These are phyloP conservation scores for Aurelia sp. DNA, from an alignment of 30 jellyfish, hydroid and myxozoan genomes.

Conservation along the genomic window DNA sequence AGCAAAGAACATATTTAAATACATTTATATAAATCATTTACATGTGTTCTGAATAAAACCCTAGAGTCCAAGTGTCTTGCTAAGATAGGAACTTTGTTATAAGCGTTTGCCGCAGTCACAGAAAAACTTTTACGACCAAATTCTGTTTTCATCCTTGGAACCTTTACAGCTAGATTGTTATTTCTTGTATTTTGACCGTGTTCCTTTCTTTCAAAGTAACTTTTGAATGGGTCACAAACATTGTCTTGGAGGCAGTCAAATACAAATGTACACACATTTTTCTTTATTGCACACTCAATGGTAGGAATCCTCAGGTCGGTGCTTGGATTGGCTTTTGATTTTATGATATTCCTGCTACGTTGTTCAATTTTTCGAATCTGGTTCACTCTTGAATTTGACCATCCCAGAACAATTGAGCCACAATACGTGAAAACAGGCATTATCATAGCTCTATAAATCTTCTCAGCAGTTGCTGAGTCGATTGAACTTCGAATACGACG, in stretches of 20 bases:
- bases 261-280: too few species aligned
- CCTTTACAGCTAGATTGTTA: neutral
- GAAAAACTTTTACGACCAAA: constrained; percentile 5
- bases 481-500: constrained; percentile 56
- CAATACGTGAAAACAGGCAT: too few species aligned
- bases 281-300: too few species aligned
- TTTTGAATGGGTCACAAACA: constrained; percentile 30
- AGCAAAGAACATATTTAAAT: neutral
- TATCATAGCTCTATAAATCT: constrained; percentile 17
- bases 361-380: constrained; percentile 23
- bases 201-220: constrained; percentile 18
- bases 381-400: constrained; percentile 18
- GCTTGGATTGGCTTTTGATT: constrained; percentile 27
- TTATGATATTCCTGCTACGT: constrained; percentile 40
- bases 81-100: constrained; percentile 2
- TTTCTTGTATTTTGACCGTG: constrained; percentile 22
- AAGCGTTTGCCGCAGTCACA: constrained; percentile 14
- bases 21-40: neutral
- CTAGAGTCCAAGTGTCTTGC: neutral
- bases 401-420: too few species aligned
- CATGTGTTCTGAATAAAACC: neutral
- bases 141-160: neutral
- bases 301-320: too few species aligned
- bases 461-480: constrained; percentile 58
- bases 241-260: too few species aligned